Conservation (phyloP, 2,797 vertebrate species). For the Chrysocyon brachyurus region DNA sequence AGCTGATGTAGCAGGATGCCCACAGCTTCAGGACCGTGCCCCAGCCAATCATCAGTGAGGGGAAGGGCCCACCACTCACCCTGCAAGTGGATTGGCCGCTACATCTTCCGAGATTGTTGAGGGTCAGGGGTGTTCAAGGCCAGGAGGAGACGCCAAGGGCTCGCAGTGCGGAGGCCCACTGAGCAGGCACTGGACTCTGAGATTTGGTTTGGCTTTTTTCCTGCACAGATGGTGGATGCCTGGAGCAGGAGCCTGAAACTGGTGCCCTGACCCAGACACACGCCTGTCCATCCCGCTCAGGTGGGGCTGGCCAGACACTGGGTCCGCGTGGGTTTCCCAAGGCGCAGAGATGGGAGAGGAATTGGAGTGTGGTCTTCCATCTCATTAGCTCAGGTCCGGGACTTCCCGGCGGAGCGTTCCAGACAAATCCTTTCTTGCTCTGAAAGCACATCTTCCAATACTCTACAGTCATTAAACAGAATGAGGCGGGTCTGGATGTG, state of each 20-base stretch:
- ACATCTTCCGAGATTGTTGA: neutral
- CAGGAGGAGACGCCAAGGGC: no score
- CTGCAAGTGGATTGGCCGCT: neutral
- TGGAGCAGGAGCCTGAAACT: neutral
- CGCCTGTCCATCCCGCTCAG: neutral
- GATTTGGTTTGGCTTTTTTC: neutral
- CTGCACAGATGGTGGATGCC: neutral
- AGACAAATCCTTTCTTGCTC: neutral
- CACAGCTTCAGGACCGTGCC: no score
- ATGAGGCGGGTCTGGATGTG: neutral
- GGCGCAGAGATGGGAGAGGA: neutral
- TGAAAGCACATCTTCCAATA: neutral
- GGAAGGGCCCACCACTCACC: neutral
- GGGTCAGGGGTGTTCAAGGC: neutral
- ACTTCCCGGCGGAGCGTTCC: neutral
- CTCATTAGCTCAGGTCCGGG: neutral
- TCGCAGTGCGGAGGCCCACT: no score
- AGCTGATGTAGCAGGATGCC: neutral
- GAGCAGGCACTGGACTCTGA: neutral
- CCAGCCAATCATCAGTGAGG: neutral
- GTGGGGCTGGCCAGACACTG: neutral
- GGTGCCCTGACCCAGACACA: neutral
- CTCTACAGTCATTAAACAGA: neutral
- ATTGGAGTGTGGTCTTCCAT: neutral
- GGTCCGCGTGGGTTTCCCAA: neutral